These are phyloP conservation scores for Callipepla squamata DNA, from an alignment of 2,113 vertebrate species.

Conservation along the genomic window DNA sequence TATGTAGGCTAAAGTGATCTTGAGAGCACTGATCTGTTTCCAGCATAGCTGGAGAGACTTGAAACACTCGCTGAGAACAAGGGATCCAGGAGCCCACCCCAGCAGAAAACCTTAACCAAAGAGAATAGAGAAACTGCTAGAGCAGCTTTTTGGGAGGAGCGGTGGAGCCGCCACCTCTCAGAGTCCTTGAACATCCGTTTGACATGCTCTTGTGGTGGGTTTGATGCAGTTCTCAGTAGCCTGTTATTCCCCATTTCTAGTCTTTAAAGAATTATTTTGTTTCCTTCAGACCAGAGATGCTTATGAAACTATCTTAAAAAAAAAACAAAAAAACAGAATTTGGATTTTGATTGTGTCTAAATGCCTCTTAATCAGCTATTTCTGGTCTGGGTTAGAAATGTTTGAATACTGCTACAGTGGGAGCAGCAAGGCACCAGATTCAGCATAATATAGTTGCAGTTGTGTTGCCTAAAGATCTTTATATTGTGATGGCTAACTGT, in stretches of 20 bases:
- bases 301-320: neutral
- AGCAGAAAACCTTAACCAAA: neutral
- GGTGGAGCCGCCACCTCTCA: neutral
- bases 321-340: neutral
- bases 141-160: neutral
- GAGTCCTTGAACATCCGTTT: neutral
- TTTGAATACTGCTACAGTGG: neutral
- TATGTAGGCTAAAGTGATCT: neutral
- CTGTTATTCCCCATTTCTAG: neutral
- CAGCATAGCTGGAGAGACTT: neutral
- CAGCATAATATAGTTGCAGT: too few species aligned
- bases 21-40: constrained; percentile 4
- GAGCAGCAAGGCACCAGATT: neutral
- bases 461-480: neutral
- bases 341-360: neutral
- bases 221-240: accelerated
- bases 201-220: neutral
- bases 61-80: neutral
- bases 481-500: neutral
- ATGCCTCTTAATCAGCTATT: neutral
- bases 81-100: neutral
- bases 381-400: neutral
- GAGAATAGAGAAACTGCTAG: neutral
- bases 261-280: neutral
- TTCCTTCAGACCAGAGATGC: neutral